phyloP scores from a whole-genome alignment of 2,888 invertebrate species.

The Parascotia fuliginaria region DNA sequence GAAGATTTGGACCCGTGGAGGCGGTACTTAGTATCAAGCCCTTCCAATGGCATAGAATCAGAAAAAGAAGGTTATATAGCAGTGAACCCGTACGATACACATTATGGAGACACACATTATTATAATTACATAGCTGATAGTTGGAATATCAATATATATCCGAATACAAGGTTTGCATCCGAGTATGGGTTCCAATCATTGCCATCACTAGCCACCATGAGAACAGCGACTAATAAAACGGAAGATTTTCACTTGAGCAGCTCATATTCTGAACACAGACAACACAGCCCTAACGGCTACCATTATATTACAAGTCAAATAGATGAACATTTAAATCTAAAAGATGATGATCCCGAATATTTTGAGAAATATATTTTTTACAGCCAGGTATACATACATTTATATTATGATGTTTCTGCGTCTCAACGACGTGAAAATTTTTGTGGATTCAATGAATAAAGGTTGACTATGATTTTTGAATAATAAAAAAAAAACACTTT shows the following conservation, averaged over 20 bases:
- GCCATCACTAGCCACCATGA: constrained; percentile 90
- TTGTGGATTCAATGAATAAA: not conserved
- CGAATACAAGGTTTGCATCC: constrained; percentile 94
- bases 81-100: constrained; percentile 89
- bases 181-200: constrained; percentile 98
- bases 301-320: constrained; percentile 87
- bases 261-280: constrained; percentile 90
- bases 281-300: constrained; percentile 94
- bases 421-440: not conserved
- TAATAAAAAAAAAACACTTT: too few relatives aligned
- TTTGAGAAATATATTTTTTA: constrained; percentile 91
- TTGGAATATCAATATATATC: constrained; percentile 92
- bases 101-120: constrained; percentile 96
- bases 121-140: constrained; percentile 94
- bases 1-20: constrained; percentile 87
- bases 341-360: constrained; percentile 80
- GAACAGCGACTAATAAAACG: constrained; percentile 81
- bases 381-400: constrained; percentile 88
- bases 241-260: constrained; percentile 84
- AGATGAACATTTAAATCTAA: constrained; percentile 86
- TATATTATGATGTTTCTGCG: not conserved
- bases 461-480: too few relatives aligned
- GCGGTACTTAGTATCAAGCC: constrained; percentile 94
- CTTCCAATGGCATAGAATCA: constrained; percentile 93
- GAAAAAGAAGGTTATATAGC: constrained; percentile 92